Percentiles rank a stretch among this genome's conserved stretches.
These are phyloP conservation scores for Dione vanillae DNA, from an alignment of 2,888 invertebrate species.

Conservation along the genomic window DNA sequence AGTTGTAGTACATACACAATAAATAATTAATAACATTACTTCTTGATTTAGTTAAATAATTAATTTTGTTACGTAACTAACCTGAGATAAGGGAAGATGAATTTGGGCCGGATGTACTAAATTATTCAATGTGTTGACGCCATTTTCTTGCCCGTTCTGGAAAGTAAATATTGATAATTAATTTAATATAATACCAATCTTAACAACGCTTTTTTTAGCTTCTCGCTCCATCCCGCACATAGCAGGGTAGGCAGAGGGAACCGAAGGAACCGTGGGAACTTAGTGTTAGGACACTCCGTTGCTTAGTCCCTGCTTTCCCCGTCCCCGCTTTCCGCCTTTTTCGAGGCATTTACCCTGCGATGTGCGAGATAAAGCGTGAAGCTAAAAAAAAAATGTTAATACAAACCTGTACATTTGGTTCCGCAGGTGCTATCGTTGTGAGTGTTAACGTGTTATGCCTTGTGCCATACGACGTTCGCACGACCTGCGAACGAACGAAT, in stretches of 20 bases:
- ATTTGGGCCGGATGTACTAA: slow-evolving; percentile 80
- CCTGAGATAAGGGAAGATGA: slow-evolving; percentile 63
- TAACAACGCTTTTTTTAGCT: not conserved
- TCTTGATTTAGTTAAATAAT: too few relatives aligned
- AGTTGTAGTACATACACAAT: too few relatives aligned
- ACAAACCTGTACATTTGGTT: slow-evolving; percentile 59
- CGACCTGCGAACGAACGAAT: slow-evolving; percentile 59
- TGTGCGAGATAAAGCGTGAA: too few relatives aligned
- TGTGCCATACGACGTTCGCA: slow-evolving; percentile 70
- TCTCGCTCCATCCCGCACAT: not conserved
- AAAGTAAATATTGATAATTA: slow-evolving; percentile 45
- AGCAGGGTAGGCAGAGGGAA: not conserved
- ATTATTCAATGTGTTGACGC: slow-evolving; percentile 67
- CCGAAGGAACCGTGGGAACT: too few relatives aligned
- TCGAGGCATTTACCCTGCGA: too few relatives aligned
- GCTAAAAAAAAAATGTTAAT: not conserved
- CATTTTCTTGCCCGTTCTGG: slow-evolving; percentile 73
- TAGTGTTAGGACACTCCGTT: not conserved
- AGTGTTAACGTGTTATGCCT: slow-evolving; percentile 74
- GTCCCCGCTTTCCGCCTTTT: not conserved
- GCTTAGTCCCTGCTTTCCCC: too few relatives aligned
- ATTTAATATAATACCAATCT: not conserved
- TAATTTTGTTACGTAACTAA: too few relatives aligned
- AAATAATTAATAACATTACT: too few relatives aligned
- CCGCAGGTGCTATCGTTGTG: slow-evolving; percentile 72